Base-by-base conservation (phyloP, 1,140 invertebrate species). In the Nasonia vitripennis region DNA sequence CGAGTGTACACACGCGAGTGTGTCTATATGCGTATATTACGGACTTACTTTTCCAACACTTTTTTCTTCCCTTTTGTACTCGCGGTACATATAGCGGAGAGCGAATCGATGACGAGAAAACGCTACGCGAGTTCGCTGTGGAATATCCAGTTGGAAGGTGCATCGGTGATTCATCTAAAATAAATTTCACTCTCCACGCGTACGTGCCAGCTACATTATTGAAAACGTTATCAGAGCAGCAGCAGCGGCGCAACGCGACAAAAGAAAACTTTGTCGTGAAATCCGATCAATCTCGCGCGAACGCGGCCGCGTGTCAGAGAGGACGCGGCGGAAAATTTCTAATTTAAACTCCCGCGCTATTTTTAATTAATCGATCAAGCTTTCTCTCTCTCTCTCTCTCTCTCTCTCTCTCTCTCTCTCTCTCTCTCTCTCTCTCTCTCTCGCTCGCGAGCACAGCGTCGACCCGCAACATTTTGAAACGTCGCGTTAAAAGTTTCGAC, bases 321-420 rank as follows among this genome's bases (percentile, higher is more conserved):
- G 34, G 4, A 37, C 55, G 20, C 55, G n/a, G 55, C 37, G 2
- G 55, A 62, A 80, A 85, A 77, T 85, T 80, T 85, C 70, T 80
- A 80, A 80, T 80, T 78, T 80, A 68, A 80, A 85, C 78, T 80
- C 77, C 12, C 17, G 51, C 62, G 70, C 62, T 80, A 74, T 80
- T 85, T 80, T 85, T 85, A 80, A 85, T 85, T 85, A 85, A 85
- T 85, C 51, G 83, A 85, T 85, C 77, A 23, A 20, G 4, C 84
- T 67, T 86, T 78, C 86, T 79, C 86, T 27, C 27, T 27, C 27
- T 27, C 27, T 27, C 27, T 27, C 27, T 27, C 27, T 27, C 27
- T 27, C 27, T 27, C 27, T 27, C 27, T 27, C 27, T 27, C 84
- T 67, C 86, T 78, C 86, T 79, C 86, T 27, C 27, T 27, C 27